Conservation (phyloP, 2,888 invertebrate species). For the Teleiodes luculella region DNA sequence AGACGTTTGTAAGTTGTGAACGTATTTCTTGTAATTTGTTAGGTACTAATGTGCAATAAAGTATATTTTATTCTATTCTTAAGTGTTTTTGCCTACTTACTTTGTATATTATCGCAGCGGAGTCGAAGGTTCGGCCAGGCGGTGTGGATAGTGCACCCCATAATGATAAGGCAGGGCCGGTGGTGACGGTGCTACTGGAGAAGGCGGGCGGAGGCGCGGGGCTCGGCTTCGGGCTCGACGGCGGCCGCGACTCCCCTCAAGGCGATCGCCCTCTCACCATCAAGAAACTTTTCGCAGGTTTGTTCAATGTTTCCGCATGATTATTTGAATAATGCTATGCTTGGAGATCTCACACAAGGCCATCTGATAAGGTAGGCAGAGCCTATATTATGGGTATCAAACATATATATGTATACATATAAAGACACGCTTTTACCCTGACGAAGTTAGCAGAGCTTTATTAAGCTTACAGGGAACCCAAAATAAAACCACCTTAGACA, state of each 20-base stretch:
- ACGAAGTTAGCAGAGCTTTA: too few species aligned
- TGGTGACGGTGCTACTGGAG: constrained; percentile 71
- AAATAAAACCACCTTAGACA: too few species aligned
- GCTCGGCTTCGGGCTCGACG: constrained; percentile 95
- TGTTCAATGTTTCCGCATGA: constrained; percentile 17
- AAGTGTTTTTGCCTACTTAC: too few species aligned
- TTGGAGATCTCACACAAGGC: too few species aligned
- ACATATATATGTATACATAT: background rate
- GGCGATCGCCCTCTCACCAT: constrained; percentile 93
- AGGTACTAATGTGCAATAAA: too few species aligned
- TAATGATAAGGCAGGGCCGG: constrained; percentile 38
- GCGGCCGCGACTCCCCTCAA: constrained; percentile 92
- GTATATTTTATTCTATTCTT: too few species aligned
- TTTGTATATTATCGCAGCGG: constrained; percentile 49
- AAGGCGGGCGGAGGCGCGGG: constrained; percentile 86
- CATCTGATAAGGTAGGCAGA: too few species aligned
- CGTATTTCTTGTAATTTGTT: too few species aligned
- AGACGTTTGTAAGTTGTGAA: too few species aligned
- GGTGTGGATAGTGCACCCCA: constrained; percentile 27
- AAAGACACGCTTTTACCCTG: background rate
- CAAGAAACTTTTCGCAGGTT: constrained; percentile 96
- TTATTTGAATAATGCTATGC: background rate
- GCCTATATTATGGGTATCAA: too few species aligned
- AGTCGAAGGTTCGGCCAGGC: constrained; percentile 59
- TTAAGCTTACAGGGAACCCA: too few species aligned